Base-by-base conservation (phyloP, 35 echinoderm and acorn worm species). In the Heliocidaris tuberculata region DNA sequence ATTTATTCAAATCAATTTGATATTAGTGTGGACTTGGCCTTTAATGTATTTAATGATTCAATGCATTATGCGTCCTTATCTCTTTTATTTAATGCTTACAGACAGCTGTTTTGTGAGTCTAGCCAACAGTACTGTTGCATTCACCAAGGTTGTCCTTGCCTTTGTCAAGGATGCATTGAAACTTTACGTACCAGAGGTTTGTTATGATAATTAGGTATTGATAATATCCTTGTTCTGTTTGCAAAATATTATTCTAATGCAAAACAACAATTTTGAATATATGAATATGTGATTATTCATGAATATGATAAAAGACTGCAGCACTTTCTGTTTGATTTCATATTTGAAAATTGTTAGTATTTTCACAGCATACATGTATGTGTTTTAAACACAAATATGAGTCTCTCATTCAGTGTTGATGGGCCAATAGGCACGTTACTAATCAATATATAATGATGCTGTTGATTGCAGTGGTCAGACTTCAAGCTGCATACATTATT, bases 151-250 rank as follows among this genome's bases (percentile, higher is more conserved):
- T 15, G 47, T 97, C 11, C 97, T 99, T 10, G 85, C 96, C 47
- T 99, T 99, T 71, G 32, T 99, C 1, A 96, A 96, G 48, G 97
- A 99, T 87, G 94, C 97, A 31, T 90, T 99, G 11, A 99, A 94
- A 78, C 86, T 99, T 9, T 99, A 99, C 93, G 85, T 96, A 32
- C 96, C 97, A 94, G 97, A 97, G 95, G 98, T 99, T 95, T 96
- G 95, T 87, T 16, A 27, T 6, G 35, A 42, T 42, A 13, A 78
- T 78, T 27, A 27, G 16, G 4, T 60, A 85, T 94, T 4, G 24
- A 1, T 42, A 32, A 10, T 56, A 60, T 71, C 10, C 50, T 48
- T 50, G 12, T 19, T 17, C 24, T 93, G 13, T 30, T 54, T 94
- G 48, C 11, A 31, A 92, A 6, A 21, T 32, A 59, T 17, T 90